phyloP scores from a whole-genome alignment of 37 sponge, comb jelly and placozoan genomes.

The Theonella swinhoei region DNA sequence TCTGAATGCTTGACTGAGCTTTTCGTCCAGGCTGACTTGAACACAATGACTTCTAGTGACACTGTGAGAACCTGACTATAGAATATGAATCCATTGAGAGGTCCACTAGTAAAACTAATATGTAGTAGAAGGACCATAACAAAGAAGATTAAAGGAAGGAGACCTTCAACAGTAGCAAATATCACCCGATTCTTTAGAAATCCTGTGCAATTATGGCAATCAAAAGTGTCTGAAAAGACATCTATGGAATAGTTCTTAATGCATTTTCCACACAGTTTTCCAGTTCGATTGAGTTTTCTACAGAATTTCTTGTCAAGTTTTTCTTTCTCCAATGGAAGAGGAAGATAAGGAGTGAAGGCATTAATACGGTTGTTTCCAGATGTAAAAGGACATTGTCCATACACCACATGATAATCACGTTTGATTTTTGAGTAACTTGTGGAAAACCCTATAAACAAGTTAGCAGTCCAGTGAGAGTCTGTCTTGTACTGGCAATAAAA shows the following conservation, averaged over 20 bases:
- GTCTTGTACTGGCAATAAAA: too few relatives aligned
- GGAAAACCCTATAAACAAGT: too few relatives aligned
- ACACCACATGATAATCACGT: too few relatives aligned
- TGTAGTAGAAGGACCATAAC: not conserved
- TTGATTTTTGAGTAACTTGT: too few relatives aligned
- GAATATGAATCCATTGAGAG: constrained; percentile 3
- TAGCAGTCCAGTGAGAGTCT: too few relatives aligned
- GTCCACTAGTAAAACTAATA: constrained; percentile 7
- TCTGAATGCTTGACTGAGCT: not conserved
- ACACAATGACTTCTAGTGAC: not conserved
- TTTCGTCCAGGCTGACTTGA: not conserved
- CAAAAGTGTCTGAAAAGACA: not conserved
- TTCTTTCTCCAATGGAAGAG: not conserved
- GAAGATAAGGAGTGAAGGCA: not conserved
- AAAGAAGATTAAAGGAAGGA: not conserved
- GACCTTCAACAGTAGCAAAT: not conserved
- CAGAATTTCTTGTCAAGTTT: too few relatives aligned
- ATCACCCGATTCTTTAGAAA: not conserved
- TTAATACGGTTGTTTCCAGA: not conserved
- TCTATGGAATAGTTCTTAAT: not conserved
- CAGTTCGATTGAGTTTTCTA: not conserved
- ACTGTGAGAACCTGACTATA: not conserved
- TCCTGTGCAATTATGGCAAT: not conserved
- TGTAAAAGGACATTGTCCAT: not conserved
- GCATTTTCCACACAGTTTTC: constrained; percentile 15